Percentiles rank a stretch among this genome's conserved stretches.
These are phyloP conservation scores for Nautilus pompilius DNA, from an alignment of 1,140 invertebrate species.

Conservation along the genomic window DNA sequence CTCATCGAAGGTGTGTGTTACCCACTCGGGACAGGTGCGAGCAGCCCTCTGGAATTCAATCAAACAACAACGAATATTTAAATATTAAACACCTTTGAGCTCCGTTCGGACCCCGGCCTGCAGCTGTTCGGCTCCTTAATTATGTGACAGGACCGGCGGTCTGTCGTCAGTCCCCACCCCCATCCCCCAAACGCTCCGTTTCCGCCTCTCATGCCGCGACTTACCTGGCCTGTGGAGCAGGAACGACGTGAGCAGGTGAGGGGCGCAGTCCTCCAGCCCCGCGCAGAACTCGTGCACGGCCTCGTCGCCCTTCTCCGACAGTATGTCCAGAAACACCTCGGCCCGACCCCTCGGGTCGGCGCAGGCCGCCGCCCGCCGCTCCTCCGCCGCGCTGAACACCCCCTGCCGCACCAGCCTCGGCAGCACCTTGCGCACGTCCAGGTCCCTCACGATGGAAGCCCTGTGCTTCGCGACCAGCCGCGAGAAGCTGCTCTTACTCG, in stretches of 20 bases:
- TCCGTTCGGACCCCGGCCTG: too few species aligned
- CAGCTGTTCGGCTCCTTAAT: too few species aligned
- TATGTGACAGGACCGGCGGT: too few species aligned
- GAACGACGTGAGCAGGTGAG: conserved; percentile 37
- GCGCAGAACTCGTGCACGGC: conserved; percentile 43
- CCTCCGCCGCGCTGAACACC: conserved; percentile 32
- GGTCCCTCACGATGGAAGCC: conserved; percentile 31
- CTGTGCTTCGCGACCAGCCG: conserved; percentile 35
- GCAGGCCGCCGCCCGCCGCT: conserved; percentile 23
- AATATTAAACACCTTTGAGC: too few species aligned
- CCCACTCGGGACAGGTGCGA: too few species aligned
- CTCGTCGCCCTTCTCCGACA: conserved; percentile 33
- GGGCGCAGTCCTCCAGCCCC: conserved; percentile 30
- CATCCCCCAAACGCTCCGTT: too few species aligned
- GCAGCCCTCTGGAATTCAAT: too few species aligned
- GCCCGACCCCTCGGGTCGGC: conserved; percentile 17
- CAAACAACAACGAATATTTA: too few species aligned
- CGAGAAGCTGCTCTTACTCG: conserved; percentile 30
- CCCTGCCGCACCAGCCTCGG: conserved; percentile 30
- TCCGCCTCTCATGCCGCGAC: too few species aligned
- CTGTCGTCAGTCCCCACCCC: too few species aligned
- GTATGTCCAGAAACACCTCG: conserved; percentile 37
- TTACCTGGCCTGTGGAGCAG: conserved; percentile 36
- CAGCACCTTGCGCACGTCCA: conserved; percentile 37
- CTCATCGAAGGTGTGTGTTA: too few species aligned